phyloP scores from a whole-genome alignment of 2,113 vertebrate species.

The Gasterosteus aculeatus region DNA sequence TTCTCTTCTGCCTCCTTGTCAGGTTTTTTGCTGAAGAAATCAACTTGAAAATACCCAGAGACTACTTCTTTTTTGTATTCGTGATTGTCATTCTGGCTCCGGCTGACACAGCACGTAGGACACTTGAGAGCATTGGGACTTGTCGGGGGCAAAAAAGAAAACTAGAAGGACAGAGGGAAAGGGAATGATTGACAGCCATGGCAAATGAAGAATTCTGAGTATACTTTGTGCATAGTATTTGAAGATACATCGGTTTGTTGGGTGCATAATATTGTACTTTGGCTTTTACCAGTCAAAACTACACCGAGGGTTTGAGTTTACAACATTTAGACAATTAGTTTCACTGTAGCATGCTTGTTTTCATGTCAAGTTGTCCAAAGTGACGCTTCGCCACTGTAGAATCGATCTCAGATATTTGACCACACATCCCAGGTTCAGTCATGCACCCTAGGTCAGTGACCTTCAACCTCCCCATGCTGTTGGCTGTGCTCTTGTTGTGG shows the following conservation, averaged over 20 bases:
- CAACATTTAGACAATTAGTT: not conserved
- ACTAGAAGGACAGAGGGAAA: conserved; percentile 13
- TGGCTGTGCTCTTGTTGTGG: conserved; percentile 65
- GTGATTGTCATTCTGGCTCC: conserved; percentile 49
- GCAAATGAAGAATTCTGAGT: conserved; percentile 21
- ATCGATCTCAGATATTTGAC: conserved; percentile 29
- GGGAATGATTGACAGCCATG: conserved; percentile 33
- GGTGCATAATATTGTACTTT: not conserved
- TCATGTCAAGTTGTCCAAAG: conserved; percentile 22
- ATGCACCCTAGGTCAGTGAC: conserved; percentile 56
- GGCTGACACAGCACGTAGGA: conserved; percentile 37
- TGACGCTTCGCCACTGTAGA: conserved; percentile 22
- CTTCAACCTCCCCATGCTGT: conserved; percentile 49
- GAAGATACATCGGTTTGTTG: conserved; percentile 3
- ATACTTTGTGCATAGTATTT: conserved; percentile 6
- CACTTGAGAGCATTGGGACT: conserved; percentile 41
- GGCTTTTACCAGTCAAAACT: not conserved
- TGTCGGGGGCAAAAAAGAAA: conserved; percentile 20
- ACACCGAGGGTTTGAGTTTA: not conserved
- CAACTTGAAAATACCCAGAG: conserved; percentile 39
- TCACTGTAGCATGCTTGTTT: conserved; percentile 41
- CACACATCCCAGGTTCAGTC: conserved; percentile 19
- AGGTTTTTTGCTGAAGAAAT: conserved; percentile 62
- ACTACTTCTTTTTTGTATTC: not conserved
- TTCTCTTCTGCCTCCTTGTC: conserved; percentile 25